phyloP scores from a whole-genome alignment of 53 echinoderm and acorn worm genomes.

The Crossaster papposus region DNA sequence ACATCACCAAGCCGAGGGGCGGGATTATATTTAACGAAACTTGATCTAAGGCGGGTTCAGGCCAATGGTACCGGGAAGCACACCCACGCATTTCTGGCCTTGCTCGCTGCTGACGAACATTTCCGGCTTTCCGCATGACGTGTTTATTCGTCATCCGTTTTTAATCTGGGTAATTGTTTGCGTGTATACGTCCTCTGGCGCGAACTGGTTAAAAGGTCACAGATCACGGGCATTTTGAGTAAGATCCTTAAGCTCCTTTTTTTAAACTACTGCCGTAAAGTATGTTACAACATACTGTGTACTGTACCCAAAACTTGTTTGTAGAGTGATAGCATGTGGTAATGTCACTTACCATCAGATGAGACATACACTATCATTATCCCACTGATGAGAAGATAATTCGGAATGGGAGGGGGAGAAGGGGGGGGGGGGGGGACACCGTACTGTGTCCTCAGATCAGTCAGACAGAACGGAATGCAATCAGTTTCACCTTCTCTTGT shows the following conservation, averaged over 20 bases:
- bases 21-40: no score
- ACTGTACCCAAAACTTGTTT: background rate
- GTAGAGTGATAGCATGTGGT: constrained; percentile 52
- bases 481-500: constrained; percentile 6
- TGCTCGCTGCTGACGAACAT: no score
- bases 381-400: constrained; percentile 46
- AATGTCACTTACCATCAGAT: constrained; percentile 46
- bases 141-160: no score
- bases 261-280: background rate
- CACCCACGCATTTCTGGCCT: no score
- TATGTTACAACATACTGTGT: background rate
- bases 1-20: no score
- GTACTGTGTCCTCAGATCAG: background rate
- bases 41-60: no score
- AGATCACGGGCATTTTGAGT: background rate
- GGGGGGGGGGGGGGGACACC: constrained; percentile 1
- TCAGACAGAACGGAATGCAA: background rate
- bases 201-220: background rate
- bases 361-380: constrained; percentile 37
- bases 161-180: no score
- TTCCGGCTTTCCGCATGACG: no score
- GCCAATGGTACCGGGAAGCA: no score
- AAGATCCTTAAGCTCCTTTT: background rate
- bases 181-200: no score
- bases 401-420: background rate